Conservation (phyloP, 2,797 vertebrate genomes). For the Gymnocypris eckloni region DNA sequence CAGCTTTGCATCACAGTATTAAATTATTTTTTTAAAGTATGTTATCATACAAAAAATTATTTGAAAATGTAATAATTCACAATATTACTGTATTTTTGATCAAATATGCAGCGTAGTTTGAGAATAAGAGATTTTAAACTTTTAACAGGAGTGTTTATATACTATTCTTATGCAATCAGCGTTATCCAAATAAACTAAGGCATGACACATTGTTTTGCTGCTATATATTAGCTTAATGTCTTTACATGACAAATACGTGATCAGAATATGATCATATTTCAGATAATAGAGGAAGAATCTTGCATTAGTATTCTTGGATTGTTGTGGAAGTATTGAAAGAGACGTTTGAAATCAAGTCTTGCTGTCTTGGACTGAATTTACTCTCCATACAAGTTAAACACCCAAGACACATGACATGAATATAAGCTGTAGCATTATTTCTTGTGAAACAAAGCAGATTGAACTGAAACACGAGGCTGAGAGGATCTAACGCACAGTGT, state of each 20-base stretch:
- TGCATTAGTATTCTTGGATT: conserved; percentile 4
- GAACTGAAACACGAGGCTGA: background rate
- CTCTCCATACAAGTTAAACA: background rate
- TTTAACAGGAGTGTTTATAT: no score
- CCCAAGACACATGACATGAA: background rate
- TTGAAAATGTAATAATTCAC: background rate
- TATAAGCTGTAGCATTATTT: background rate
- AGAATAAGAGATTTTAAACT: background rate
- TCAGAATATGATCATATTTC: background rate
- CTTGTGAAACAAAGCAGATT: background rate
- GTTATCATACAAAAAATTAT: background rate
- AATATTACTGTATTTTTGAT: background rate
- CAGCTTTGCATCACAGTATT: background rate
- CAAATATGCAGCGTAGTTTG: background rate
- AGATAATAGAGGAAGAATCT: background rate
- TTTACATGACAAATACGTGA: background rate
- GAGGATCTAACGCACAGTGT: conserved; percentile 1
- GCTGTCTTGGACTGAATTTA: background rate
- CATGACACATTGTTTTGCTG: background rate
- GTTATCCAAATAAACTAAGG: background rate
- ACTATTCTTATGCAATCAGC: background rate
- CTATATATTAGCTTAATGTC: background rate
- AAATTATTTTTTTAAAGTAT: background rate
- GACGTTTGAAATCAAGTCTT: background rate
- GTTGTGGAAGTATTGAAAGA: background rate